Evolutionary conservation across 1,140 invertebrate species (phyloP).

Genomic region (Leptopilina boulardi): DNA sequence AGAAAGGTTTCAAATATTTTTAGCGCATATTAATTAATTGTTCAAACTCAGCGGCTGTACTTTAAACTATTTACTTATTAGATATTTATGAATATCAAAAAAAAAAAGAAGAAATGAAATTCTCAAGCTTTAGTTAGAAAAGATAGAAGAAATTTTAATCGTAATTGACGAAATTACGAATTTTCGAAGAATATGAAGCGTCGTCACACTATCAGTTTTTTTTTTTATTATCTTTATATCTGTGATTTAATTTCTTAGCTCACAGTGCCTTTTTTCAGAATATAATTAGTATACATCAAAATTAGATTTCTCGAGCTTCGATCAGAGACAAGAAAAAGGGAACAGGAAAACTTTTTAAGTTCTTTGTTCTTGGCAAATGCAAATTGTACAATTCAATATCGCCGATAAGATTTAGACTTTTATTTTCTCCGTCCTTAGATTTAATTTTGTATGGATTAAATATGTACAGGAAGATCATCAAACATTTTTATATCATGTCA

Average conservation of each 20-base stretch:
- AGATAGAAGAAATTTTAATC: not conserved
- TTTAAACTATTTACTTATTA: not conserved
- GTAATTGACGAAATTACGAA: not conserved
- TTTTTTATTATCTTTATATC: not conserved
- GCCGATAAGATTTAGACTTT: constrained; percentile 64
- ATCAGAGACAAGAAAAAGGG: not conserved
- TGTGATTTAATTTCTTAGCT: constrained; percentile 2
- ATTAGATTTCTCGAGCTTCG: not conserved
- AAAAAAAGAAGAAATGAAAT: not conserved
- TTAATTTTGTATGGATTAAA: constrained; percentile 70
- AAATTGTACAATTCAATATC: constrained; percentile 42
- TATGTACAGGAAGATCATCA: constrained; percentile 48
- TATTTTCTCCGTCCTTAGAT: constrained; percentile 74
- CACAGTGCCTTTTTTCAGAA: constrained; percentile 13
- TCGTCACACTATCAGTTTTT: not conserved
- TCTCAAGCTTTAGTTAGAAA: not conserved
- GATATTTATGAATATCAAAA: not conserved
- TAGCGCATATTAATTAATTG: not conserved
- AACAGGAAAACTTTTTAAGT: not conserved
- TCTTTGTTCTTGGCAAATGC: not conserved
- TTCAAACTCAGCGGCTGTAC: not conserved
- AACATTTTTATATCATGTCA: constrained; percentile 42
- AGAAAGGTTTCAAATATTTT: constrained; percentile 39
- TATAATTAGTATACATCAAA: not conserved
- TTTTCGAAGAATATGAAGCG: not conserved